A percentile compares a stretch with the other conserved stretches of the same genome.
These are phyloP conservation scores for Phytoseiulus persimilis DNA, from an alignment of 2,888 invertebrate species.

Conservation along the genomic window DNA sequence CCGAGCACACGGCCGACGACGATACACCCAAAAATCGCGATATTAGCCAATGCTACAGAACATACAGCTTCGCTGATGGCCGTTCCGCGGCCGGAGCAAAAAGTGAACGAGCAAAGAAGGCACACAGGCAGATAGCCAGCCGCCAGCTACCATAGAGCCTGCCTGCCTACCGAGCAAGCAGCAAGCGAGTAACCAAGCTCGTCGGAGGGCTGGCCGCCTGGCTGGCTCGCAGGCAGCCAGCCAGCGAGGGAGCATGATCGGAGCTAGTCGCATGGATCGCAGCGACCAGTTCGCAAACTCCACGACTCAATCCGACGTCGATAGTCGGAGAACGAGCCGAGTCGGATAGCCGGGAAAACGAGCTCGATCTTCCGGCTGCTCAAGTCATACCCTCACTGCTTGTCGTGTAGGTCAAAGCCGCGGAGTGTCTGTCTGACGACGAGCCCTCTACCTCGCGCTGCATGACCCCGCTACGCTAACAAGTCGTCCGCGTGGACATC, in stretches of 20 bases:
- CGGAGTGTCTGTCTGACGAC: slow-evolving; percentile 5
- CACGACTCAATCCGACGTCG: not conserved
- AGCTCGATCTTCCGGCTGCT: slow-evolving; percentile 5
- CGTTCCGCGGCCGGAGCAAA: not conserved
- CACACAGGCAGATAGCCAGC: not conserved
- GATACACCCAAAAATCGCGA: not conserved
- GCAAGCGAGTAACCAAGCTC: not conserved
- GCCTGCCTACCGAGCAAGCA: not conserved
- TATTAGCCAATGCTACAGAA: not conserved
- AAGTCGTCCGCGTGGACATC: slow-evolving; percentile 5
- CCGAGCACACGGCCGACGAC: not conserved
- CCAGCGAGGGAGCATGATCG: not conserved
- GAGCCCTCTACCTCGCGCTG: not conserved
- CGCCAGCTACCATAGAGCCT: not conserved
- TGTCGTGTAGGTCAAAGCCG: slow-evolving; percentile 5
- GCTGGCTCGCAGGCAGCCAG: not conserved
- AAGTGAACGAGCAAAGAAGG: not conserved
- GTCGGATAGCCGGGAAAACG: not conserved
- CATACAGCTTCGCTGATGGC: not conserved
- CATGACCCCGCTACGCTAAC: not conserved
- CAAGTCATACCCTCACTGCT: not conserved
- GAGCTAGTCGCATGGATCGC: not conserved
- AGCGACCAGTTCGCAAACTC: not conserved
- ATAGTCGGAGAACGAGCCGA: not conserved
- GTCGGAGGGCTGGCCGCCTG: not conserved